Evolutionary conservation across 2,797 vertebrate genomes (phyloP), one percentile per base, ranked within the genome.

Genomic region (Thamnophis elegans): DNA sequence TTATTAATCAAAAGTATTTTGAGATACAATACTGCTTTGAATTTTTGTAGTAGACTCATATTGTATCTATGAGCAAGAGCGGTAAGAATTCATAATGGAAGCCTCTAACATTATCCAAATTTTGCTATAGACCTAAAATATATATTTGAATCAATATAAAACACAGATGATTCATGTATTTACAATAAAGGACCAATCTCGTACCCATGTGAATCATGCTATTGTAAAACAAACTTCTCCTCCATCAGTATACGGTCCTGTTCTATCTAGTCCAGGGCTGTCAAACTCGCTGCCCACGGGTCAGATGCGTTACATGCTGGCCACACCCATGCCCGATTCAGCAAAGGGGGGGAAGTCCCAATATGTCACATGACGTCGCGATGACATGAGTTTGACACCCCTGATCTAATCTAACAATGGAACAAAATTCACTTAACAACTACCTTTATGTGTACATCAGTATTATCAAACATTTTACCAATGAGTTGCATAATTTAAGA

Each of bases 271-370:
- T 59, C 20, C 59, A 60, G 25, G 10, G 9, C 9, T 60, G 59
- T 60, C 59, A 60, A 60, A 26, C 59, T 11, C 9, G 2, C 3
- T 10, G 59, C 25, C 59, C 8, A 7, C 11, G 3, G 25, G 25
- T 10, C 1, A 3, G 10, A 60, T 60, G 25, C 0, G 0, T 60
- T 2, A 60, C 0, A 1, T 1, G 9, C 59, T 60, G 59, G 59
- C 10, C 9, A 11, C 1, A 8, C 3, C 25, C 25, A 10, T 3
- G 2, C 25, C 3, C 9, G 0, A 7, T 60, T 60, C 10, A 60
- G 59, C 3, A 0, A 26, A 26, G 59, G 25, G 59, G 58, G 25
- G 9, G 3, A 26, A 60, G 59, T 28, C 25, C 59, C 25, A 26
- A 26, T 60, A 60, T 12, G 59, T 60, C 9, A 60, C 9, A 12